These are phyloP conservation scores for Lepus americanus DNA, from an alignment of 2,113 vertebrate genomes.

Conservation along the genomic window DNA sequence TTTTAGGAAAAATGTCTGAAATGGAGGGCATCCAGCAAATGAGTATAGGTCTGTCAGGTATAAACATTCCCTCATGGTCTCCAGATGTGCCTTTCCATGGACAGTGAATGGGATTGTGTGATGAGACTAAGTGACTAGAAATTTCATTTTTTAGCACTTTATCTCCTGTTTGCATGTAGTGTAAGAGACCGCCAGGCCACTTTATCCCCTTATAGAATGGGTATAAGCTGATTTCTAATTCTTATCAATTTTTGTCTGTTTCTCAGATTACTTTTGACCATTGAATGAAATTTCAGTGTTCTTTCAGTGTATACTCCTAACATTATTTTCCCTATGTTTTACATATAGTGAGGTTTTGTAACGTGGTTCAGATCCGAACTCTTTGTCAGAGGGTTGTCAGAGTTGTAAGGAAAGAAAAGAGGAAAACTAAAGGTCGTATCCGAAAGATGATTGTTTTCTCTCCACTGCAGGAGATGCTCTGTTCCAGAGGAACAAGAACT, in stretches of 20 bases:
- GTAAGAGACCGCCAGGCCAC: neutral
- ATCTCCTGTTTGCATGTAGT: neutral
- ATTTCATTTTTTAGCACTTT: conserved; percentile 31
- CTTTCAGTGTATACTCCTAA: conserved; percentile 57
- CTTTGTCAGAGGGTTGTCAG: neutral
- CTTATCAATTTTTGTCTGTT: conserved; percentile 41
- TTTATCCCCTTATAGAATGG: conserved; percentile 37
- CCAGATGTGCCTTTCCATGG: conserved; percentile 2
- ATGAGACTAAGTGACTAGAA: conserved; percentile 28
- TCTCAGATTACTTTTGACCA: conserved; percentile 54
- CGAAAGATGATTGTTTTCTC: conserved; percentile 66
- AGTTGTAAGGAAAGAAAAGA: conserved; percentile 30
- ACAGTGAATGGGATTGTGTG: neutral
- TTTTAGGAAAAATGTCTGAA: conserved; percentile 52
- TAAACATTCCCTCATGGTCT: conserved; percentile 27
- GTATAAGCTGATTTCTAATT: neutral
- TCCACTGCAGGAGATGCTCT: conserved; percentile 87
- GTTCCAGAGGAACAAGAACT: conserved; percentile 89
- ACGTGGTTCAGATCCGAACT: conserved; percentile 5
- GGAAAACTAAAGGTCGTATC: neutral
- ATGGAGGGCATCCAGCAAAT: conserved; percentile 47
- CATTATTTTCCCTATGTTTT: conserved; percentile 57
- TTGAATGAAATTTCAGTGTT: conserved; percentile 35
- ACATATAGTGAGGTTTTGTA: conserved; percentile 13
- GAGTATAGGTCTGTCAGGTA: conserved; percentile 12